phyloP scores from a whole-genome alignment of 2,113 vertebrate species.

The Addax nasomaculatus region DNA sequence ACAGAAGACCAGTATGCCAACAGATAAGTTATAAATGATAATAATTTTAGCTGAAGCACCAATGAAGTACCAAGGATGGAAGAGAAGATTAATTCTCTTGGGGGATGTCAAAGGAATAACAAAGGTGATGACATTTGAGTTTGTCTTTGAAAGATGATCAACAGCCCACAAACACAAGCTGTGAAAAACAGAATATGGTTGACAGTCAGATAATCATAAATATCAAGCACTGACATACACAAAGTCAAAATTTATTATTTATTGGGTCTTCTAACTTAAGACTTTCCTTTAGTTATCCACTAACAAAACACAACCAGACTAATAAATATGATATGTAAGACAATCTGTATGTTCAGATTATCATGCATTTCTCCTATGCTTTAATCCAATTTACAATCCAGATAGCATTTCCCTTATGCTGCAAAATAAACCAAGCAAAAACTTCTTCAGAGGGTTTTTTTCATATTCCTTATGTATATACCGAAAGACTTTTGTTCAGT shows the following conservation, averaged over 20 bases:
- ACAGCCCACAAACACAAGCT: background rate
- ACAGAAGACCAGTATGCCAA: background rate
- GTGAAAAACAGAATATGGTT: background rate
- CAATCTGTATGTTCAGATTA: background rate
- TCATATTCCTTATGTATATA: background rate
- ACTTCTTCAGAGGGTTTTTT: background rate
- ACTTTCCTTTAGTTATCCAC: background rate
- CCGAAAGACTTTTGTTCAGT: background rate
- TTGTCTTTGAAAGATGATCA: background rate
- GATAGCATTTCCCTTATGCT: background rate
- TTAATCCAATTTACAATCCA: background rate
- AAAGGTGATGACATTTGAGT: background rate
- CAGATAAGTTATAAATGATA: background rate
- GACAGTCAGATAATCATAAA: slow-evolving; percentile 16
- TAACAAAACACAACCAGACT: background rate
- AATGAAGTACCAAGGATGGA: background rate
- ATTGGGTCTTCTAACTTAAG: background rate
- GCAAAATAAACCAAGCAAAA: background rate
- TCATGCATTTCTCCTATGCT: background rate
- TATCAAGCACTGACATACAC: background rate
- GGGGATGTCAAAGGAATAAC: background rate
- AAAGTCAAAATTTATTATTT: background rate
- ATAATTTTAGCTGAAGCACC: background rate
- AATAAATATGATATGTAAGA: background rate
- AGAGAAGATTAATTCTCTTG: background rate